These are phyloP conservation scores for Zoanthus solanderi DNA, from an alignment of 92 coral and sea anemone genomes.

Conservation along the genomic window DNA sequence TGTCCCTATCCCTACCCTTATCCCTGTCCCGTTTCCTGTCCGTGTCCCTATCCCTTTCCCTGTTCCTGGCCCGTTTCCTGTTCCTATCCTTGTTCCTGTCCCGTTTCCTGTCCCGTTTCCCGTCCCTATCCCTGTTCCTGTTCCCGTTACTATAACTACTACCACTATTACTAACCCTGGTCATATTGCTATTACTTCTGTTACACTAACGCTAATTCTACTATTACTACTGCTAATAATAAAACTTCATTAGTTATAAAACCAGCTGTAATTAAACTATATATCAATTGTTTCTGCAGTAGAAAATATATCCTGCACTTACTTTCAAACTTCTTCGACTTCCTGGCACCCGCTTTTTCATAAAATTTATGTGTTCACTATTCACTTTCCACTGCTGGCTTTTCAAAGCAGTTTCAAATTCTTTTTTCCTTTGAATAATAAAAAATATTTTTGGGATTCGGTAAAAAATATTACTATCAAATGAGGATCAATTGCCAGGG, in stretches of 20 bases:
- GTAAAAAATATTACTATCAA: neutral
- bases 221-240: neutral
- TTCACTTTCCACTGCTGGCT: conserved; percentile 72
- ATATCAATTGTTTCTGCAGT: neutral
- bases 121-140: neutral
- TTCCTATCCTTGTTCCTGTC: too few relatives aligned
- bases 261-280: neutral
- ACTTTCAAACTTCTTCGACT: conserved; percentile 40
- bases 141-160: neutral
- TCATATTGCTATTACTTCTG: conserved; percentile 8
- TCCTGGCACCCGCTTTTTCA: conserved; percentile 52
- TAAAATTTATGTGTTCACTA: conserved; percentile 64
- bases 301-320: neutral
- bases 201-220: neutral
- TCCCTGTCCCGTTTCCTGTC: too few relatives aligned
- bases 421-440: conserved; percentile 56
- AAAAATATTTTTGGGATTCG: neutral
- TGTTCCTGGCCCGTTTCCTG: too few relatives aligned
- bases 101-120: neutral
- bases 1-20: neutral
- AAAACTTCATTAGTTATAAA: neutral
- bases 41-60: neutral
- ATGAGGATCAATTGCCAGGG: neutral
- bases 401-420: conserved; percentile 68
- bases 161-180: neutral